Conservation (phyloP, 2,888 invertebrate genomes). For the Gibbula magus region DNA sequence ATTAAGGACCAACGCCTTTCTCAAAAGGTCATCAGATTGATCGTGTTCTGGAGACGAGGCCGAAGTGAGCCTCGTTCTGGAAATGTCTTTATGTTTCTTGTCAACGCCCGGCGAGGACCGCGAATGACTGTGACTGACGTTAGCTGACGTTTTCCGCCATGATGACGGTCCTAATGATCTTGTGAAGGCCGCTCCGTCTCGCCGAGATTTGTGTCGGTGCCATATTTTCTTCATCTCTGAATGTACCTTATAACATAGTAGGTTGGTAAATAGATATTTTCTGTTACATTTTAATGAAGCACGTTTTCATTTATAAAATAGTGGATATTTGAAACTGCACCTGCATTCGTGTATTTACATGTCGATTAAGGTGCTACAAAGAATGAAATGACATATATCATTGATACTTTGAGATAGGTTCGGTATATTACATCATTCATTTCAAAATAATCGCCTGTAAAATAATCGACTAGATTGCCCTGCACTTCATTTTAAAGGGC, state of each 20-base stretch:
- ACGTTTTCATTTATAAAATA: neutral
- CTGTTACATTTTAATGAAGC: neutral
- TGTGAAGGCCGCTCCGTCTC: neutral
- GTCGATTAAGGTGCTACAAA: no score
- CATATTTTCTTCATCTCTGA: constrained; percentile 10
- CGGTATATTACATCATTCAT: no score
- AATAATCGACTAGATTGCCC: no score
- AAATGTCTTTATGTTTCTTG: neutral
- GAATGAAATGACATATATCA: no score
- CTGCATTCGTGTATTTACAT: no score
- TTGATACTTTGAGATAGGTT: no score
- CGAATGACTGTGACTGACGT: neutral
- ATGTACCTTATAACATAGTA: neutral
- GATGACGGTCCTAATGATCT: neutral
- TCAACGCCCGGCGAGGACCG: neutral
- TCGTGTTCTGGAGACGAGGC: neutral
- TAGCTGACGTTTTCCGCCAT: neutral
- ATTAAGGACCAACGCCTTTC: neutral
- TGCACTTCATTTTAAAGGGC: no score
- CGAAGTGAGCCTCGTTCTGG: neutral
- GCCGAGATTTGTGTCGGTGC: constrained; percentile 1
- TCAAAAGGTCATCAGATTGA: neutral
- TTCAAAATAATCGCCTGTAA: no score
- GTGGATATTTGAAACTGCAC: no score
- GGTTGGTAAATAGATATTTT: neutral